Percentiles rank a stretch among this genome's conserved stretches.
Evolutionary conservation across 2,888 invertebrate genomes (phyloP).

Genomic region (Tuberolachnus salignus): DNA sequence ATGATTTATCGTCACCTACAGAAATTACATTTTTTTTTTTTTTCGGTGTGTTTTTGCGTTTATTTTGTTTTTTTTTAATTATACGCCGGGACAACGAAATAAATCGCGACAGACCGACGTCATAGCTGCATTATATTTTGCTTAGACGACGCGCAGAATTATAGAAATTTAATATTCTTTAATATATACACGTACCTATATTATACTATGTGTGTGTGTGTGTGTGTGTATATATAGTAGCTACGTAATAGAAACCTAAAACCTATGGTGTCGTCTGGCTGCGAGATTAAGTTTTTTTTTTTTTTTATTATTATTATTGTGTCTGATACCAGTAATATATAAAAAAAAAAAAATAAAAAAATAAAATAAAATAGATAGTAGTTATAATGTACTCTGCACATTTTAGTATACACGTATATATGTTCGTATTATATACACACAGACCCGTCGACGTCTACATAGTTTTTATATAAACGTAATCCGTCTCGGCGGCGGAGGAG

Average conservation of each 20-base stretch:
- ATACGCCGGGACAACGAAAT: too few relatives aligned
- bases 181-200: too few relatives aligned
- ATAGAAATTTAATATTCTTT: too few relatives aligned
- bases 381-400: not conserved
- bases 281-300: slow-evolving; percentile 22
- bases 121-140: too few relatives aligned
- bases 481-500: not conserved
- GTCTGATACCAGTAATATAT: slow-evolving; percentile 18
- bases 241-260: not conserved
- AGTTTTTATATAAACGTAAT: not conserved
- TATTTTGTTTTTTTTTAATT: not conserved
- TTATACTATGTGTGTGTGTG: not conserved
- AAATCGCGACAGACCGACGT: too few relatives aligned
- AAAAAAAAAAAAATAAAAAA: too few relatives aligned
- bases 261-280: slow-evolving; percentile 17
- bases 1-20: too few relatives aligned
- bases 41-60: too few relatives aligned
- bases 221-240: not conserved
- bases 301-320: too few relatives aligned
- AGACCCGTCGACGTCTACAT: not conserved
- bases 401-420: not conserved
- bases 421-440: not conserved
- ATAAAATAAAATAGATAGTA: slow-evolving; percentile 29
- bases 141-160: not conserved
- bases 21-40: too few relatives aligned